Conservation (phyloP, 2,888 invertebrate species). For the Plebejus melissa region DNA sequence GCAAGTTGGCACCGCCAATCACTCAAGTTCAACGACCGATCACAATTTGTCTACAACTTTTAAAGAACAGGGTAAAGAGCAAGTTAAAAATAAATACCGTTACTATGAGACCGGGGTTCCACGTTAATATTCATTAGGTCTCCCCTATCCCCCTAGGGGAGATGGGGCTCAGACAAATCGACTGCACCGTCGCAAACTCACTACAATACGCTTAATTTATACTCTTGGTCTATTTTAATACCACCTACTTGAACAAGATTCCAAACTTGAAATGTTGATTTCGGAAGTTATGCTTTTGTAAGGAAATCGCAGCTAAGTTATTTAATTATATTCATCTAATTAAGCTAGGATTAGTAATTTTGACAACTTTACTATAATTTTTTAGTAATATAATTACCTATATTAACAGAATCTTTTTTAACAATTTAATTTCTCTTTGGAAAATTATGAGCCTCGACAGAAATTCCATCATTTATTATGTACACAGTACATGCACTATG, state of each 20-base stretch:
- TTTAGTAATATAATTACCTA: neutral
- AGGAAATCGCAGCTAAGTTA: neutral
- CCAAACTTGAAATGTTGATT: neutral
- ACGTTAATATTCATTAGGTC: conserved; percentile 72
- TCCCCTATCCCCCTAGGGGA: conserved; percentile 48
- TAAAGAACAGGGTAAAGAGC: conserved; percentile 6
- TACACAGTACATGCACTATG: too few relatives aligned
- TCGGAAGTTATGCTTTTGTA: conserved; percentile 4
- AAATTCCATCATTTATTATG: neutral
- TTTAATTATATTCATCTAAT: neutral
- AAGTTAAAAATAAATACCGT: conserved; percentile 21
- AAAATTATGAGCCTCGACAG: neutral
- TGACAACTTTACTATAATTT: neutral
- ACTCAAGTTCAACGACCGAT: neutral
- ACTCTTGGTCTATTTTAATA: conserved; percentile 23
- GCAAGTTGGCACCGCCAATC: neutral
- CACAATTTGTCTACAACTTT: conserved; percentile 13
- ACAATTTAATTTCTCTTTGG: too few relatives aligned
- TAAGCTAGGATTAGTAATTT: neutral
- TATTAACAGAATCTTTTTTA: neutral
- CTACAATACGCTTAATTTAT: conserved; percentile 32
- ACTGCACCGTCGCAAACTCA: conserved; percentile 46
- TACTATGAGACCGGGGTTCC: conserved; percentile 18
- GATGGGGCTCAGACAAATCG: conserved; percentile 55
- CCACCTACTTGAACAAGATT: neutral